Conservation (phyloP, 2,888 invertebrate species). For the Agrilus mali region DNA sequence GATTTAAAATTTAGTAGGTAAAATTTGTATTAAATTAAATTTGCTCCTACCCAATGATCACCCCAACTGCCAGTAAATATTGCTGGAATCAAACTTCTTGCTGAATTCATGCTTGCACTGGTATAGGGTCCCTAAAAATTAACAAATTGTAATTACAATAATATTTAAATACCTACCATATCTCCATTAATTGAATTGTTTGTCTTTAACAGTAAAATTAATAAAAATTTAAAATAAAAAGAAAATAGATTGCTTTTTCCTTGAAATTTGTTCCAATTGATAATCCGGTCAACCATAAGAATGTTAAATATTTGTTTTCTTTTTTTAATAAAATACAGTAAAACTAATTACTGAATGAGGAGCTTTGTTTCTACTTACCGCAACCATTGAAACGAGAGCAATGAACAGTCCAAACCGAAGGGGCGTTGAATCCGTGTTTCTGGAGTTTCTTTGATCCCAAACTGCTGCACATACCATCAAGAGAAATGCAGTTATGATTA, state of each 20-base stretch:
- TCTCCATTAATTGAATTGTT: not conserved
- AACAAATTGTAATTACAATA: not conserved
- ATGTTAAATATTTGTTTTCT: no score
- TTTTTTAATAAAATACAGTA: no score
- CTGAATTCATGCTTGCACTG: slow-evolving; percentile 52
- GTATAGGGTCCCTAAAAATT: slow-evolving; percentile 50
- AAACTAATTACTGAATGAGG: no score
- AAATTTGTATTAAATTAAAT: no score
- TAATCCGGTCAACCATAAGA: no score
- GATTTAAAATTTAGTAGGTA: not conserved
- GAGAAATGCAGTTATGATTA: slow-evolving; percentile 48
- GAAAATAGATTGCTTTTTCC: no score
- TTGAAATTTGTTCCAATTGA: no score
- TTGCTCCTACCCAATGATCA: slow-evolving; percentile 45
- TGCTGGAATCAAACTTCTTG: slow-evolving; percentile 52
- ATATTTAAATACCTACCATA: not conserved
- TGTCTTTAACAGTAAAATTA: not conserved
- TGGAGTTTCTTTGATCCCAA: slow-evolving; percentile 58
- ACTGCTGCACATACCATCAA: slow-evolving; percentile 54
- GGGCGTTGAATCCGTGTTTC: slow-evolving; percentile 49
- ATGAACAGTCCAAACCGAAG: slow-evolving; percentile 58
- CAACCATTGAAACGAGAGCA: slow-evolving; percentile 49
- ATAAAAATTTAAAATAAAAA: slow-evolving; percentile 1
- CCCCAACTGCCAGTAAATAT: slow-evolving; percentile 49
- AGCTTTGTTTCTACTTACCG: slow-evolving; percentile 38